phyloP scores from a whole-genome alignment of 2,797 vertebrate species.

The Coluber constrictor region DNA sequence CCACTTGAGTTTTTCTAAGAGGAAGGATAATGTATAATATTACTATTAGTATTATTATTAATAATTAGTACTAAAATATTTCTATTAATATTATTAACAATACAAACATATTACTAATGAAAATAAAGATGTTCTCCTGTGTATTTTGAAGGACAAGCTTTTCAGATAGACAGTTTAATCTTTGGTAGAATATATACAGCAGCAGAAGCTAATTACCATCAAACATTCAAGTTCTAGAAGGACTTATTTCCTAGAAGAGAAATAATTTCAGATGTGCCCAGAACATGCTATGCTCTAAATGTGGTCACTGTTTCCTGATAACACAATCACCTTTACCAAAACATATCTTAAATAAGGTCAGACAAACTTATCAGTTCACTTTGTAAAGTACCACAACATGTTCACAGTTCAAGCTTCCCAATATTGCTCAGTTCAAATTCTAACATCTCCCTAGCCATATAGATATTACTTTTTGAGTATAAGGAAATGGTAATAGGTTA shows the following conservation, averaged over 20 bases:
- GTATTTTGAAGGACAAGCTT: not conserved
- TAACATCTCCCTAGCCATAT: constrained; percentile 33
- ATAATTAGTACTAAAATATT: not conserved
- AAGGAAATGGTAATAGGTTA: constrained; percentile 33
- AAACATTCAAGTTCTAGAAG: not conserved
- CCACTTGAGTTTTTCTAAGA: not conserved
- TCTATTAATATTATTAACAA: not conserved
- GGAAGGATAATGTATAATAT: not conserved
- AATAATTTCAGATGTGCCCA: not conserved
- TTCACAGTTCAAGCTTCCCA: constrained; percentile 45
- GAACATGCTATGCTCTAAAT: not conserved
- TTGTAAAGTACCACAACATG: constrained; percentile 50
- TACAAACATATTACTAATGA: not conserved
- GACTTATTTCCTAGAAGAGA: not conserved
- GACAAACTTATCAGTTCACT: constrained; percentile 47
- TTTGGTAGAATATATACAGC: not conserved
- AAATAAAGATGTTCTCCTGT: not conserved
- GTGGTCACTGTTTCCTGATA: not conserved
- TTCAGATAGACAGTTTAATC: not conserved
- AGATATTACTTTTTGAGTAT: constrained; percentile 10
- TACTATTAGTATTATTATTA: not conserved
- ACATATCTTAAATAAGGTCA: not conserved
- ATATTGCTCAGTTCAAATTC: constrained; percentile 44
- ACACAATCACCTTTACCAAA: not conserved
- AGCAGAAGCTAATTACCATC: not conserved